Evolutionary conservation across 2,888 invertebrate species (phyloP), one percentile per base, ranked within the genome.

Genomic region (Platypus cylindrus): DNA sequence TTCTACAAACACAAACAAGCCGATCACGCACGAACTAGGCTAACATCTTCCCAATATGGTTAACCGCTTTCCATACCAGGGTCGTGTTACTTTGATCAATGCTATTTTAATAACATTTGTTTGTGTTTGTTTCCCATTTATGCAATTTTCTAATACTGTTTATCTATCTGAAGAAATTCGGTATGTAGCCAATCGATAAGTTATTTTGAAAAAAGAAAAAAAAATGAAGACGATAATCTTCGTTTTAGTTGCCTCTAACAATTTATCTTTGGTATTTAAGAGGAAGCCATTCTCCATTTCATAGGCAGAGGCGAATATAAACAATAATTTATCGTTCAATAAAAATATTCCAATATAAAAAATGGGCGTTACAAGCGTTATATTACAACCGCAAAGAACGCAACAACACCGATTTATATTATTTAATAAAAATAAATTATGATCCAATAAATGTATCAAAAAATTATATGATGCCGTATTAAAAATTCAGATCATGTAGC

Each of bases 41-140:
- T 52, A 57, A 58, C 58, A 45, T 56, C 55, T 58, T 52, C 56
- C 57, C 48, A 55, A 57, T 52, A 58, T 48, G 57, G 58, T 38
- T 39, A 51, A 37, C 34, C 26, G 46, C 42, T 55, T 56, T 55
- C 56, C 56, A 51, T 54, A 56, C 52, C 57, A 56, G 48, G 56
- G 56, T 50, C 56, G 49, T 28, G n/a, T n/a, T n/a, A n/a, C n/a
- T n/a, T 27, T 11, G 22, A 34, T 20, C 28, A 28, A 34, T 28
- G 22, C 30, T 17, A 34, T 24, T 24, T 30, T 34, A 29, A n/a
- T n/a, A n/a, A n/a, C n/a, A n/a, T n/a, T n/a, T n/a, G n/a, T n/a
- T n/a, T n/a, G n/a, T n/a, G n/a, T n/a, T n/a, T n/a, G n/a, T n/a
- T n/a, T n/a, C n/a, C n/a, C n/a, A n/a, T n/a, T n/a, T n/a, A n/a